These are phyloP conservation scores for Baccha elongata DNA, from an alignment of 2,888 invertebrate species.

Conservation along the genomic window DNA sequence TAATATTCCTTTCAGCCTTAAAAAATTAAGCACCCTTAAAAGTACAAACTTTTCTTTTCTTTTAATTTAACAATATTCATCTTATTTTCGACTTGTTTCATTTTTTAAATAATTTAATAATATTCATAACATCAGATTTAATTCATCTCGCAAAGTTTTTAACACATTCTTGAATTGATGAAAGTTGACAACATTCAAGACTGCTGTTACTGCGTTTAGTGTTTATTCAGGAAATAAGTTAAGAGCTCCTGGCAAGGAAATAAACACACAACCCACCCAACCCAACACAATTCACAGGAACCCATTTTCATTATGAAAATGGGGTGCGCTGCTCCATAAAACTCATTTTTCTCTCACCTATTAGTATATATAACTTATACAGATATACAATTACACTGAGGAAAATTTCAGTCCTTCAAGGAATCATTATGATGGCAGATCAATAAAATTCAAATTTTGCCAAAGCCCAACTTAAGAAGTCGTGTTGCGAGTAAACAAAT, in stretches of 20 bases:
- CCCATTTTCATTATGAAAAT: constrained; percentile 68
- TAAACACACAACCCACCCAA: neutral
- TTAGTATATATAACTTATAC: no score
- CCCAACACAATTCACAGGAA: constrained; percentile 7
- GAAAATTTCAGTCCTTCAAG: constrained; percentile 34
- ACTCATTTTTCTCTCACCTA: constrained; percentile 57
- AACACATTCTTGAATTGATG: constrained; percentile 47
- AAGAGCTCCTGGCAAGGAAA: constrained; percentile 8
- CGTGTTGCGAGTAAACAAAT: constrained; percentile 66
- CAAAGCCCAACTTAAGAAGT: constrained; percentile 68
- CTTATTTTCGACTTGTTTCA: constrained; percentile 29
- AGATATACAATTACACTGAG: no score
- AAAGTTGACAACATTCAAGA: constrained; percentile 63
- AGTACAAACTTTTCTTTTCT: constrained; percentile 10
- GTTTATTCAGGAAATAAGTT: constrained; percentile 56
- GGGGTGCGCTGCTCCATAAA: constrained; percentile 72
- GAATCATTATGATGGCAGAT: constrained; percentile 59
- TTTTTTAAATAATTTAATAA: constrained; percentile 55
- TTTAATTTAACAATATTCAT: constrained; percentile 22
- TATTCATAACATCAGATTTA: constrained; percentile 55
- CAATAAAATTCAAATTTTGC: constrained; percentile 72
- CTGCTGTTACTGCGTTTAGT: constrained; percentile 45
- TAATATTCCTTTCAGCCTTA: neutral
- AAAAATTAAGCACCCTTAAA: neutral
- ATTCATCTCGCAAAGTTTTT: constrained; percentile 59